Evolutionary conservation across 2,888 invertebrate genomes (phyloP).

Genomic region (Pedicia rivosa): DNA sequence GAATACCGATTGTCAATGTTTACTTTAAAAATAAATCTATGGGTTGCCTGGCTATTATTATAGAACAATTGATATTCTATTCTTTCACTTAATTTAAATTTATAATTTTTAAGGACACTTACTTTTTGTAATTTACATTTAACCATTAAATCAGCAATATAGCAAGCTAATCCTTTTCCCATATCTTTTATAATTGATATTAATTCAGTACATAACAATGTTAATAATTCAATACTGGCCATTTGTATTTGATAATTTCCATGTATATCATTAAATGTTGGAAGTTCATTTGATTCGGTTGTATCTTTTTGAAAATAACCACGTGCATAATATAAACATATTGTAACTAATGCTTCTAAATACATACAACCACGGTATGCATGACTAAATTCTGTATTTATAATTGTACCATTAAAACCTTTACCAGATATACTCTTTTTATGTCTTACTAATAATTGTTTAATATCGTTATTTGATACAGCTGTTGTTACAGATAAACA

Average conservation of each 20-base stretch:
- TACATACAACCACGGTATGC: slow-evolving; percentile 64
- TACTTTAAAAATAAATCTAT: too few species aligned
- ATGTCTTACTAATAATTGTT: slow-evolving; percentile 49
- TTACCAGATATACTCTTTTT: slow-evolving; percentile 61
- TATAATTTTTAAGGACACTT: too few species aligned
- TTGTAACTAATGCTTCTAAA: slow-evolving; percentile 56
- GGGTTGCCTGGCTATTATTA: too few species aligned
- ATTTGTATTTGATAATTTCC: slow-evolving; percentile 66
- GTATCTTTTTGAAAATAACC: slow-evolving; percentile 39
- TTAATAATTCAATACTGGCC: slow-evolving; percentile 56
- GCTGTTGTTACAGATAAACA: slow-evolving; percentile 63
- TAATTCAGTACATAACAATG: slow-evolving; percentile 53
- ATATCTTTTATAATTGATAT: slow-evolving; percentile 58
- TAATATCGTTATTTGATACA: slow-evolving; percentile 36
- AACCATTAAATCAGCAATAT: slow-evolving; percentile 53
- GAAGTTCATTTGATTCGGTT: slow-evolving; percentile 29
- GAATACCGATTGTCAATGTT: neutral
- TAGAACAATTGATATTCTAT: too few species aligned
- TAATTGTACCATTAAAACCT: slow-evolving; percentile 44
- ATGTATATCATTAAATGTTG: slow-evolving; percentile 49
- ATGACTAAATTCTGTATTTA: slow-evolving; percentile 44
- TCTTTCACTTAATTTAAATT: too few species aligned
- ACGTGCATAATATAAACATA: slow-evolving; percentile 64
- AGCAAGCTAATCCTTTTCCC: slow-evolving; percentile 59
- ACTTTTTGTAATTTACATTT: slow-evolving; percentile 67